Evolutionary conservation across 2,113 vertebrate species (phyloP), one percentile per base, ranked within the genome.

Genomic region (Xenopus laevis): DNA sequence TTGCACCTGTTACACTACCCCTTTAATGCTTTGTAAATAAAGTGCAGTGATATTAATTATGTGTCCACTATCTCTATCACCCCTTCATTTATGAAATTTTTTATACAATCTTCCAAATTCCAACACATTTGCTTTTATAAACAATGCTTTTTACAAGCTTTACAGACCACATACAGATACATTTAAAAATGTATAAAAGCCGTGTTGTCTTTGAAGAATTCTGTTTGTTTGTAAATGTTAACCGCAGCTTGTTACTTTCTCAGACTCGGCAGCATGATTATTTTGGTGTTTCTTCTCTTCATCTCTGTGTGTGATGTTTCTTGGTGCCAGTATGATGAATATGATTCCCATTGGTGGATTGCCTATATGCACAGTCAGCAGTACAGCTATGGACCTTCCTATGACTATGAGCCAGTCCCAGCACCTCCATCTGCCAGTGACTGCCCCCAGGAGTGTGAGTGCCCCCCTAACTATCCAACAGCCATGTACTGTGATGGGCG

Each of bases 401-500:
- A 92, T 0, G 89, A 89, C 83, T 85, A 88, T 11, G 86, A 88
- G 79, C 59, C 82, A 84, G 74, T 23, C 79, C 0, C 20, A 52
- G 78, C 74, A 70, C 81, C 78, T 0, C 72, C 84, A 0, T 4
- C 84, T 1, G 81, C 88, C 45, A 89, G 91, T 7, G 85, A 90
- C 1, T 99, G 96, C 72, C 96, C 97, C 7, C 89, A 89, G 0
- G 93, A 94, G 79, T 99, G 97, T 1, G 96, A 98, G 79, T 99
- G 97, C 50, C 96, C 96, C 9, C 95, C 95, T 0, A 87, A 88
- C 65, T 97, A 94, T 85, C 93, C 96, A 0, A 85, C 92, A 0
- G 95, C 96, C 81, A 95, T 99, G 95, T 98, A 98, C 83, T 99
- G 97, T 7, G 93, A 99, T 76, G 90, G 90, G 1, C 92, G 95